Base-by-base conservation (phyloP, 2,888 invertebrate species). In the Drosophila dives region DNA sequence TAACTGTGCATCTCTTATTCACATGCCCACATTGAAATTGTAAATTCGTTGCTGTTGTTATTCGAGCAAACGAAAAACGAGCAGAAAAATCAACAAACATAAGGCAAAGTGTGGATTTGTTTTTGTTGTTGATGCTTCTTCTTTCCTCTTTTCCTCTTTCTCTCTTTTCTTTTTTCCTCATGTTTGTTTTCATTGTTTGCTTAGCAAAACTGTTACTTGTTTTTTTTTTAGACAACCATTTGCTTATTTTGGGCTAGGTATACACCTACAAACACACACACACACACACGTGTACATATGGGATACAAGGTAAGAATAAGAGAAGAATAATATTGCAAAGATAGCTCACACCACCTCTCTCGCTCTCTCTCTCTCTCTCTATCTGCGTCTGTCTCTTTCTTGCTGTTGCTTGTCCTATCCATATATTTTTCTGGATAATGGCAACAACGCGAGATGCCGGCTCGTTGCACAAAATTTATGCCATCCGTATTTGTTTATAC, bases 401-500 rank as follows among this genome's bases (percentile, higher is more conserved):
- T 32, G 34, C 26, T 17, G 32, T n/a, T 29, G n/a, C 4, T 33
- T 20, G 33, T 20, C 20, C 33, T 38, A 17, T 33, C 50, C 36
- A 60, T 78, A 56, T 66, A 64, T 77, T 61, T 75, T 40, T 50
- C 62, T 38, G 54, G 77, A 74, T 71, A 75, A 78, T 66, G 68
- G 71, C 36, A 63, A 49, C 64, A 63, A 34, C 65, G 64, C 68
- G 67, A 70, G 72, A 80, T 64, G 69, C 62, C 64, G 50, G 29
- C 68, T 75, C 73, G 64, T 70, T 77, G 75, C 75, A 72, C 73
- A 75, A 77, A 87, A 91, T 91, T 88, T 91, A 89, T 91, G 83
- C 83, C 78, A 82, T 80, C 82, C 81, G 81, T 89, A 90, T 91
- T 91, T 91, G 91, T 91, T 91, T 91, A 90, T 91, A 91, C 86